Base-by-base conservation (phyloP, 2,888 invertebrate genomes). In the Calameuta filiformis region DNA sequence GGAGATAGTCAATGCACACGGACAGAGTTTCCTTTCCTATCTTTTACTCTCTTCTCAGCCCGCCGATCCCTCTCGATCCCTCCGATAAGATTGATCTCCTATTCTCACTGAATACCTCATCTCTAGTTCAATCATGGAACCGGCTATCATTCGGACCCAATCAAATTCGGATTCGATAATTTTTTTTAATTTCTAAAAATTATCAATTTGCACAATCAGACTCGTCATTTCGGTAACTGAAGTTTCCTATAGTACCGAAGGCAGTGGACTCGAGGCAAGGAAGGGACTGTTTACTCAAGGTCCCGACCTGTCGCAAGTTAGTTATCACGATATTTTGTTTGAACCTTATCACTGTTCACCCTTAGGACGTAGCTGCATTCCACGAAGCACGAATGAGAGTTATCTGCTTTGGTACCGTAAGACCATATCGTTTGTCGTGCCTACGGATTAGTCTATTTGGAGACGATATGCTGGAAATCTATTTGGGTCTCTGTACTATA, bases 371-470 rank as follows among this genome's bases (percentile, higher is more conserved):
- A 34, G 30, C 69, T 68, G 56, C 71, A 73, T 80, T 79, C 79
- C 79, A 77, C 76, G 75, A 79, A 79, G 56, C 40, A 73, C 68
- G 33, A 30, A 56, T 68, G 78, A 79, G 76, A 80, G 69, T 76
- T 78, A 40, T 75, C 71, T 78, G 40, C 15, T 40, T 81, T 75
- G 80, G 83, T 84, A 83, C 85, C 84, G 79, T 85, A 84, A 78
- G 84, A 84, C 85, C 85, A 77, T 56, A 68, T 74, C 76, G 82
- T 85, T 85, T 87, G 85, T 89, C 81, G 81, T 86, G 79, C 81
- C 84, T 88, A 83, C 83, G 87, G 89, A 89, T 90, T 89, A 89
- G 86, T 81, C 81, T 75, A 56, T 73, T 76, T 73, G 30, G n/a
- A 73, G 73, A 73, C 73, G 73, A 73, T 73, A 73, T 15, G 69